These are phyloP conservation scores for Chaetophractus vellerosus DNA, from an alignment of 2,797 vertebrate species.

Conservation along the genomic window DNA sequence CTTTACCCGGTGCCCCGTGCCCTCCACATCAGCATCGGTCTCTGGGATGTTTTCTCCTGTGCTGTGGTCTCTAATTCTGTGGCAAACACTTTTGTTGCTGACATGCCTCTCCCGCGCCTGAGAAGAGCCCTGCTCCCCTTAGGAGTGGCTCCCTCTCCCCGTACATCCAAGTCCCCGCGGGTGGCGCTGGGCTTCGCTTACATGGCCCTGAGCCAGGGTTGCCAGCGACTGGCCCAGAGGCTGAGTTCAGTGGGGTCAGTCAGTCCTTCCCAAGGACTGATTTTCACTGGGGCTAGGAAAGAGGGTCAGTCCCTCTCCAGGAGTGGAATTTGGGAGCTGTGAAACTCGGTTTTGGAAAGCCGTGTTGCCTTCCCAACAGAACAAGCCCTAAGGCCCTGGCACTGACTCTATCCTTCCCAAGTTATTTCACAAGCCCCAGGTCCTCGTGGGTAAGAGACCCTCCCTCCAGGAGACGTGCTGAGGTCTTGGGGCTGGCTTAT, in stretches of 20 bases:
- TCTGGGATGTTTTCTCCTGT: background rate
- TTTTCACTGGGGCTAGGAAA: background rate
- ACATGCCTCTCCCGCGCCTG: background rate
- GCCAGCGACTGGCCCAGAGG: too few species aligned
- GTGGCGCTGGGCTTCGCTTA: background rate
- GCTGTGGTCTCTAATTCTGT: background rate
- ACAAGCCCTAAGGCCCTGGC: background rate
- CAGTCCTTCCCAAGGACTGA: background rate
- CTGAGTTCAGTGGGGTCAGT: background rate
- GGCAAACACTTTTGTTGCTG: background rate
- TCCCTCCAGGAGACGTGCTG: too few species aligned
- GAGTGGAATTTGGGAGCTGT: background rate
- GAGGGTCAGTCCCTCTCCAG: background rate
- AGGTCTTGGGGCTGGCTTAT: too few species aligned
- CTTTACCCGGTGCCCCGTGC: background rate
- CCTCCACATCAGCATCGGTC: background rate
- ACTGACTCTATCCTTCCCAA: too few species aligned
- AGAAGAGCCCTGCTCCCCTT: background rate
- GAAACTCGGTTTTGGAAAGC: background rate
- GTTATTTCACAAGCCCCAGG: too few species aligned
- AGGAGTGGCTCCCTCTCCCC: background rate
- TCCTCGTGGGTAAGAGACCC: too few species aligned
- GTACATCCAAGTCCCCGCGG: background rate
- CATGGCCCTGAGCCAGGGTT: too few species aligned
- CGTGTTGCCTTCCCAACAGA: background rate